Percentiles rank a stretch among this genome's conserved stretches.
Evolutionary conservation across 2,888 invertebrate species (phyloP).

Genomic region (Cyclophora albipunctata): DNA sequence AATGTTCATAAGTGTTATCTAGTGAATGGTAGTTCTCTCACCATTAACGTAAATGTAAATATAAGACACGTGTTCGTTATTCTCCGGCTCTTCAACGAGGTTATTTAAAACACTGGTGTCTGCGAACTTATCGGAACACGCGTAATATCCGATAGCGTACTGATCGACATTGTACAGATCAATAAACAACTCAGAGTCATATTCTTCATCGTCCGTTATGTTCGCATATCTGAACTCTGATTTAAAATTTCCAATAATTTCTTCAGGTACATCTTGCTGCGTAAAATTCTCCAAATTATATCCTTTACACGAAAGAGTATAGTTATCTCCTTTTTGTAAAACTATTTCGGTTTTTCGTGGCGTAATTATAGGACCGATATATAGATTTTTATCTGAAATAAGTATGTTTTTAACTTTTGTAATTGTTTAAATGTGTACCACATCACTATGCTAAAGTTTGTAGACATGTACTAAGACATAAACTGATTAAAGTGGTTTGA

Average conservation of each 20-base stretch:
- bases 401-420: conserved; percentile 15
- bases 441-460: no score
- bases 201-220: conserved; percentile 29
- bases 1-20: background rate
- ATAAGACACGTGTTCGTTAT: conserved; percentile 50
- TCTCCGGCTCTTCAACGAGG: conserved; percentile 47
- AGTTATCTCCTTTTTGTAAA: conserved; percentile 58
- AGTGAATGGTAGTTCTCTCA: conserved; percentile 33
- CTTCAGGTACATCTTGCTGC: conserved; percentile 54
- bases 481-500: background rate
- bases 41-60: conserved; percentile 64
- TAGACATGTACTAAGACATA: no score
- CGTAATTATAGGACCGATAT: conserved; percentile 47
- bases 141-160: conserved; percentile 72
- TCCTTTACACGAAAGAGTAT: conserved; percentile 50
- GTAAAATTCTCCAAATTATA: conserved; percentile 41
- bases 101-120: conserved; percentile 41
- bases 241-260: conserved; percentile 33
- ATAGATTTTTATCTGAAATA: conserved; percentile 55
- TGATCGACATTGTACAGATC: conserved; percentile 58
- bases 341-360: conserved; percentile 48
- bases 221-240: conserved; percentile 8
- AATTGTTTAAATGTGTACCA: no score
- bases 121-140: conserved; percentile 62
- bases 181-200: conserved; percentile 59